These are phyloP conservation scores for Plectus sambesii DNA, from an alignment of 1,140 invertebrate species.

Conservation along the genomic window DNA sequence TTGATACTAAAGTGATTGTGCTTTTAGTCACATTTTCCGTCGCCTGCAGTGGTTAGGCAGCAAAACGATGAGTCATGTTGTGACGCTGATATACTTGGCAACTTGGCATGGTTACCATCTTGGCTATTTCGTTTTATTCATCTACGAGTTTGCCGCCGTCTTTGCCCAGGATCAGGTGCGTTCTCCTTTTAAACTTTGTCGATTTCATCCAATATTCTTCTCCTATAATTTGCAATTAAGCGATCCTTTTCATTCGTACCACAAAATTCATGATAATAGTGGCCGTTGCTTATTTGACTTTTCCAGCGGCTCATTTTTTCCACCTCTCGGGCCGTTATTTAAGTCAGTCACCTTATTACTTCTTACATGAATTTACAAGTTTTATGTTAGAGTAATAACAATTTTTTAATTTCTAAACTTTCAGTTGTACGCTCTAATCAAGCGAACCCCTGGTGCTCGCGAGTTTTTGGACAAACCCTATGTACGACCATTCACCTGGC, in stretches of 20 bases:
- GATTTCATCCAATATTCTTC: no score
- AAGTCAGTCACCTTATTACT: no score
- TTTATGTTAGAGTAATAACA: constrained; percentile 5
- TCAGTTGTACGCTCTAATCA: constrained; percentile 38
- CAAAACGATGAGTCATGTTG: constrained; percentile 47
- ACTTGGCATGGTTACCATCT: constrained; percentile 51
- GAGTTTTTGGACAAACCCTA: constrained; percentile 28
- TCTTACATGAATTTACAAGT: no score
- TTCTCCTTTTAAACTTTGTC: no score
- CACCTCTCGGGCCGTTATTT: no score
- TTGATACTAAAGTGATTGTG: no score
- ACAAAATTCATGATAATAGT: no score
- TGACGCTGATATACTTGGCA: constrained; percentile 49
- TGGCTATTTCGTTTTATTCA: constrained; percentile 51
- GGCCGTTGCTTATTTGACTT: no score
- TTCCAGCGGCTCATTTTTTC: no score
- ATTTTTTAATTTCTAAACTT: constrained; percentile 11
- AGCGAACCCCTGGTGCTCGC: constrained; percentile 24
- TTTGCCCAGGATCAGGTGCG: constrained; percentile 38
- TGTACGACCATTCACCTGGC: constrained; percentile 32
- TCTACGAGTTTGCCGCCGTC: constrained; percentile 47
- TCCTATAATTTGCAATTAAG: no score
- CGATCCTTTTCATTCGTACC: no score
- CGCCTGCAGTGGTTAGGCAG: constrained; percentile 49
- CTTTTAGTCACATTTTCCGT: constrained; percentile 50